Evolutionary conservation across 2,888 invertebrate genomes (phyloP), one percentile per base, ranked within the genome.

Genomic region (Pandemis corylana): DNA sequence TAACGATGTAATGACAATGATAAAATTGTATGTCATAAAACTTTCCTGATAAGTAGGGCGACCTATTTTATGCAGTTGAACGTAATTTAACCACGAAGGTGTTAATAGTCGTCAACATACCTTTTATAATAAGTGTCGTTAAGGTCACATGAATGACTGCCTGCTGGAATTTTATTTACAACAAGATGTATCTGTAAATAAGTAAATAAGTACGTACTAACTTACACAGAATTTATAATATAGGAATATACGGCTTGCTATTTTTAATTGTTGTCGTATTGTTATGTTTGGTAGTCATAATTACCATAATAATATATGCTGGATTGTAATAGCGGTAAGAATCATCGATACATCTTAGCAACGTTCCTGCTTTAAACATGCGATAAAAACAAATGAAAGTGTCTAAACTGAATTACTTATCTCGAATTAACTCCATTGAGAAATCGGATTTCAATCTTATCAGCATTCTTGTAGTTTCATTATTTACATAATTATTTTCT

Each of bases 401-500:
- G 71, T 62, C 62, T 63, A 67, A 71, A 75, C 61, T 71, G 70
- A 75, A 67, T 71, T 46, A 63, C 62, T 71, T 75, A 75, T 75
- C 75, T 71, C 5, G 62, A 61, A 71, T 66, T 67, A 70, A 70
- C 70, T 53, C 71, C 62, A 75, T 71, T 75, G 53, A 71, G 66
- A 75, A 71, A 75, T 46, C 70, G 36, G 66, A 67, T 67, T 62
- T 63, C 61, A 71, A 75, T 71, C 67, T 75, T 75, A 75, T 66
- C 51, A 65, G 75, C 71, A 63, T 80, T 81, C 78, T 80, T 76
- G 79, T 80, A 76, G 72, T 80, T 83, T 78, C 70, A 82, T 82
- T 84, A 83, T 81, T 81, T 78, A 76, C 77, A 79, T 79, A 63
- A 75, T 74, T 77, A 72, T 82, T 80, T 84, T 72, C 69, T 76